phyloP scores from a whole-genome alignment of 1,140 invertebrate genomes.

The Megalopta genalis region DNA sequence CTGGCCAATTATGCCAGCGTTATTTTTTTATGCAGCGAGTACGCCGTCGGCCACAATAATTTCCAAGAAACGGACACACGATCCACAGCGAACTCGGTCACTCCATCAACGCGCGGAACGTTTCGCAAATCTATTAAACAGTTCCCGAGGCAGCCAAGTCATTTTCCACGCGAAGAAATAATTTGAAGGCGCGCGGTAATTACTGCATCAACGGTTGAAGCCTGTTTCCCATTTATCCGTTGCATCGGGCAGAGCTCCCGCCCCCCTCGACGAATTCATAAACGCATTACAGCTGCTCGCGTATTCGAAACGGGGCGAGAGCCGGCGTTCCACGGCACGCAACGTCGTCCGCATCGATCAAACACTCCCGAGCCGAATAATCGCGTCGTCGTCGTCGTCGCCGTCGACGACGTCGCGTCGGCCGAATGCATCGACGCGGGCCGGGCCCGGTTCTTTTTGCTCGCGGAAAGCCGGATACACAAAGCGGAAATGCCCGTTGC shows the following conservation, averaged over 20 bases:
- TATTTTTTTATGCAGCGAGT: too few relatives aligned
- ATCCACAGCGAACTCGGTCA: too few relatives aligned
- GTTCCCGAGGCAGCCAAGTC: too few relatives aligned
- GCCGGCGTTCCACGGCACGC: background rate
- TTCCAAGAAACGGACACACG: too few relatives aligned
- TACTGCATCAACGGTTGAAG: too few relatives aligned
- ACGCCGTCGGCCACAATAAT: too few relatives aligned
- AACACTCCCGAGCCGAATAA: conserved; percentile 29
- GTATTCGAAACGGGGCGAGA: background rate
- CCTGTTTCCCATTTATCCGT: background rate
- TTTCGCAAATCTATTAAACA: too few relatives aligned
- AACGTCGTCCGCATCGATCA: conserved; percentile 41
- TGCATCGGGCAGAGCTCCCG: background rate
- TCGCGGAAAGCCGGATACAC: background rate
- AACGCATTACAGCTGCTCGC: background rate
- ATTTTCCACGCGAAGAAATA: too few relatives aligned
- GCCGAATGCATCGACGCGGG: conserved; percentile 25
- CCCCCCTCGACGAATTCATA: conserved; percentile 29
- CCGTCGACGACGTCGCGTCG: background rate
- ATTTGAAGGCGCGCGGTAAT: too few relatives aligned
- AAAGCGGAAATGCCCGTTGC: conserved; percentile 19
- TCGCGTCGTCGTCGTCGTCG: background rate
- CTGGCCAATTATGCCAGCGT: too few relatives aligned
- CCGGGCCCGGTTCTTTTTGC: background rate
- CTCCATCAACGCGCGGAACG: too few relatives aligned